Conservation (phyloP, 37 sponge, comb jelly and placozoan genomes). For the Lycopodina hypogea region DNA sequence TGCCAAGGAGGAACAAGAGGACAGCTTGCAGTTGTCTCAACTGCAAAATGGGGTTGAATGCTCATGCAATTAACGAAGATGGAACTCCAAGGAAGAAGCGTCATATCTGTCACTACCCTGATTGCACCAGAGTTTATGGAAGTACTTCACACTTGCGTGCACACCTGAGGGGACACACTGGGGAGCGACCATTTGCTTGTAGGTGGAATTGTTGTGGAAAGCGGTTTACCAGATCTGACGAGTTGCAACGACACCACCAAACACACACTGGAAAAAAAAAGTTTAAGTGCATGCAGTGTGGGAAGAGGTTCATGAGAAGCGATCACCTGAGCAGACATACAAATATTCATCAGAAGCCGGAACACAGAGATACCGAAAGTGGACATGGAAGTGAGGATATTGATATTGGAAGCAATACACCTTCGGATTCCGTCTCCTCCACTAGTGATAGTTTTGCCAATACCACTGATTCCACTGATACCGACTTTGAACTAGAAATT, state of each 20-base stretch:
- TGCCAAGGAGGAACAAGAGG: conserved; percentile 30
- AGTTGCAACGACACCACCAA: conserved; percentile 71
- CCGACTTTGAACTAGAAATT: too few relatives aligned
- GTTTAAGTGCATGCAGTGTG: conserved; percentile 62
- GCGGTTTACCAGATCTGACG: conserved; percentile 80
- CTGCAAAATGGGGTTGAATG: conserved; percentile 72
- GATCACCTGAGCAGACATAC: conserved; percentile 87
- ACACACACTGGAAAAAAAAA: conserved; percentile 87
- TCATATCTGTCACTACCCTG: conserved; percentile 78
- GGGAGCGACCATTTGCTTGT: conserved; percentile 80
- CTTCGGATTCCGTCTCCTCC: conserved; percentile 12
- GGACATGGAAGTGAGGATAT: neutral
- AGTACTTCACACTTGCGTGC: conserved; percentile 83
- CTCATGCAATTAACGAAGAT: conserved; percentile 44
- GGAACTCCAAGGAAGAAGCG: conserved; percentile 72
- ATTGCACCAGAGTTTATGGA: conserved; percentile 74
- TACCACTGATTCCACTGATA: neutral
- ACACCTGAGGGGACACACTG: conserved; percentile 85
- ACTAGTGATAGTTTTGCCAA: neutral
- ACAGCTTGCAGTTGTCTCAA: conserved; percentile 86
- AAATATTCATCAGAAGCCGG: conserved; percentile 66
- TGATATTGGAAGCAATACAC: neutral
- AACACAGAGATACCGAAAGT: neutral
- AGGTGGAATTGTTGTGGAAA: conserved; percentile 82
- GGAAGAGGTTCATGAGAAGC: conserved; percentile 81